These are phyloP conservation scores for Sinosuthora webbiana DNA, from an alignment of 2,113 vertebrate genomes.

Conservation along the genomic window DNA sequence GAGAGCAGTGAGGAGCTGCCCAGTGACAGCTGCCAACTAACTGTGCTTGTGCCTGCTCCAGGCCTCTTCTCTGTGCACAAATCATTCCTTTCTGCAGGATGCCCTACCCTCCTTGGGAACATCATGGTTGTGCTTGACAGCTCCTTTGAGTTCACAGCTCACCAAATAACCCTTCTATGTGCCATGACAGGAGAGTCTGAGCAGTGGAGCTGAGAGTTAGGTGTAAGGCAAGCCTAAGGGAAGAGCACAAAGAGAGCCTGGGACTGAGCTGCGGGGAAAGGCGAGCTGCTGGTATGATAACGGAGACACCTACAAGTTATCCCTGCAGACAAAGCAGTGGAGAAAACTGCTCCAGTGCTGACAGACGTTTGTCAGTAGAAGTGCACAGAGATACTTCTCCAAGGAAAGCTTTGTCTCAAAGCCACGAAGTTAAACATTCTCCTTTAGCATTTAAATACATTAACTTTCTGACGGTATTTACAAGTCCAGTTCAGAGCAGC, in stretches of 20 bases:
- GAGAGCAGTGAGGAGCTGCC: neutral
- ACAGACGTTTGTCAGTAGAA: conserved; percentile 61
- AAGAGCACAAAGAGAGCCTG: neutral
- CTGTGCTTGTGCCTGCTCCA: neutral
- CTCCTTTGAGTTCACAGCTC: neutral
- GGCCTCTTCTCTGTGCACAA: neutral
- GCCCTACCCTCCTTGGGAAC: neutral
- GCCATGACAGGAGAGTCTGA: neutral
- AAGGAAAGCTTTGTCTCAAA: conserved; percentile 52
- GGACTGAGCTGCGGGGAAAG: neutral
- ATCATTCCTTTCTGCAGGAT: neutral
- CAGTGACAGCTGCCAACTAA: neutral
- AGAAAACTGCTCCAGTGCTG: conserved; percentile 65
- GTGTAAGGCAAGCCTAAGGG: neutral
- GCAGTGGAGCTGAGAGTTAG: neutral
- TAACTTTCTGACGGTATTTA: conserved; percentile 64
- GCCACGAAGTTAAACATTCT: conserved; percentile 68
- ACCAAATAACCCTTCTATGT: neutral
- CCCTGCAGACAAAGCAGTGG: conserved; percentile 65
- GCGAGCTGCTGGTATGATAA: neutral
- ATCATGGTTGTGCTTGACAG: neutral
- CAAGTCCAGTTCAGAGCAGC: conserved; percentile 69
- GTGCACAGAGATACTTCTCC: conserved; percentile 61
- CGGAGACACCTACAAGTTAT: neutral
- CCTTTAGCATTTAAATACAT: conserved; percentile 71